Evolutionary conservation across 2,888 invertebrate species (phyloP).

Genomic region (Neuroscelio doddi): DNA sequence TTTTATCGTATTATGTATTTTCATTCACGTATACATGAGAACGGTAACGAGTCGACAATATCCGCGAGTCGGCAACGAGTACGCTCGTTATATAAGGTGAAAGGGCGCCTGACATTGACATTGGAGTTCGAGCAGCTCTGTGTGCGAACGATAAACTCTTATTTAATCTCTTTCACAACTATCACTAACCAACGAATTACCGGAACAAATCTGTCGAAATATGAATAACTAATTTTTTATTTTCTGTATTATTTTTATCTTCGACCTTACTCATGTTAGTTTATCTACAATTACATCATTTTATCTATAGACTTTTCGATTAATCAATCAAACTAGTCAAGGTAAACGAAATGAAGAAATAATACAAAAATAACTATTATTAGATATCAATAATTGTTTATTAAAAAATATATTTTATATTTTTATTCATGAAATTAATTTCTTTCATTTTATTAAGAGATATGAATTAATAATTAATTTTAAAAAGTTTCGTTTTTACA

Average conservation of each 20-base stretch:
- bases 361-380: too few species aligned
- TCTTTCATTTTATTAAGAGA: too few species aligned
- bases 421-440: too few species aligned
- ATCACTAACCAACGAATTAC: slow-evolving; percentile 47
- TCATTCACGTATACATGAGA: slow-evolving; percentile 29
- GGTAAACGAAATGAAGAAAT: too few species aligned
- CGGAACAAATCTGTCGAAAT: slow-evolving; percentile 32
- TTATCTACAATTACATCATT: too few species aligned
- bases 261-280: not conserved
- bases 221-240: slow-evolving; percentile 20
- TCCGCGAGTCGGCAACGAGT: slow-evolving; percentile 51
- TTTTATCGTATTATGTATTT: slow-evolving; percentile 34
- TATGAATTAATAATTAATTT: too few species aligned
- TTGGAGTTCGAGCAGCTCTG: slow-evolving; percentile 66
- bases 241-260: slow-evolving; percentile 17
- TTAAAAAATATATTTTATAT: too few species aligned
- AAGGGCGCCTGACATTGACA: slow-evolving; percentile 72
- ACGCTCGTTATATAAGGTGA: slow-evolving; percentile 70
- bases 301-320: too few species aligned
- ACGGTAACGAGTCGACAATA: slow-evolving; percentile 55
- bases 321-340: too few species aligned
- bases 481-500: too few species aligned
- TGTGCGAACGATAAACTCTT: slow-evolving; percentile 67
- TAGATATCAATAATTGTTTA: too few species aligned
- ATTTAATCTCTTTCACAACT: slow-evolving; percentile 70